phyloP scores from a whole-genome alignment of 2,113 vertebrate species.

The Micronycteris hirsuta region DNA sequence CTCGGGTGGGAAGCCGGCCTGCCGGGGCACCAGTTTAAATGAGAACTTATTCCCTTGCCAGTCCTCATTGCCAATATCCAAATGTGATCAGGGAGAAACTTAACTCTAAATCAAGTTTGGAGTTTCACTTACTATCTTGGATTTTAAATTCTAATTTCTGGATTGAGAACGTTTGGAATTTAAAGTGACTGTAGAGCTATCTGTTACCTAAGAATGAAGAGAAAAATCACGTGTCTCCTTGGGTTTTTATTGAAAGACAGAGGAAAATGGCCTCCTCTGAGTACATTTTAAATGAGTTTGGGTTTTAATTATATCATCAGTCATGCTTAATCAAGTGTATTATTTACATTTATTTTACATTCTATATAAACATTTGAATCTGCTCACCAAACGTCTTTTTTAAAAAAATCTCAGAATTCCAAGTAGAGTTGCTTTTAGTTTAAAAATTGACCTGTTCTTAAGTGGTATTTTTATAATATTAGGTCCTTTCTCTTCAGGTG shows the following conservation, averaged over 20 bases:
- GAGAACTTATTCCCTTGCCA: not conserved
- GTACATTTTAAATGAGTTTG: not conserved
- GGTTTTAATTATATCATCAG: not conserved
- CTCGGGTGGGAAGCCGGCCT: too few relatives aligned
- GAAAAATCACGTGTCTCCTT: not conserved
- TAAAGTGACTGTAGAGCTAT: not conserved
- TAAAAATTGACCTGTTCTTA: not conserved
- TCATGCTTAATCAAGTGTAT: not conserved
- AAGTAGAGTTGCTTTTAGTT: not conserved
- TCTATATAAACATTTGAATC: not conserved
- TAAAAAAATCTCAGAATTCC: not conserved
- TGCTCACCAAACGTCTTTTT: not conserved
- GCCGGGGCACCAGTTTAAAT: too few relatives aligned
- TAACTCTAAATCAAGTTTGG: not conserved
- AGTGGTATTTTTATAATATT: not conserved
- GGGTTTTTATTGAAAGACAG: not conserved
- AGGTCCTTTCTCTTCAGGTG: not conserved
- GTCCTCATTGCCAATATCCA: not conserved
- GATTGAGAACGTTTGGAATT: not conserved
- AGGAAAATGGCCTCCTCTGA: not conserved
- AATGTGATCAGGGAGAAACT: not conserved
- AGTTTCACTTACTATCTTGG: not conserved
- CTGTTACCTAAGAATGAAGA: not conserved
- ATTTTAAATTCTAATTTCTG: not conserved
- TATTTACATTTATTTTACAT: not conserved